These are phyloP conservation scores for Oeneis ivallda DNA, from an alignment of 2,888 invertebrate genomes.

Conservation along the genomic window DNA sequence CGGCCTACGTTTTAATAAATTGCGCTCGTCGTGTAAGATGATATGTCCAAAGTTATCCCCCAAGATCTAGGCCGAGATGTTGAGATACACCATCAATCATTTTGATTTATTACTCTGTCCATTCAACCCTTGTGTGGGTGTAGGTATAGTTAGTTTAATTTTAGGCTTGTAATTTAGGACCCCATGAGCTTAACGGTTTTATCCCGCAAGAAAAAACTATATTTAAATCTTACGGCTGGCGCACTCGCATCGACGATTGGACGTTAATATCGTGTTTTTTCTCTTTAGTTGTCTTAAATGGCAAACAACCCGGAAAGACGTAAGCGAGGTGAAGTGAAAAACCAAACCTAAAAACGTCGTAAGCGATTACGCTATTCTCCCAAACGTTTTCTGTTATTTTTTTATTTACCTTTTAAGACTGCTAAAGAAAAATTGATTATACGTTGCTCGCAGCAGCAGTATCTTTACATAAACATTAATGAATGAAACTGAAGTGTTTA, in stretches of 20 bases:
- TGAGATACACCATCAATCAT: slow-evolving; percentile 41
- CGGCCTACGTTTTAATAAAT: slow-evolving; percentile 23
- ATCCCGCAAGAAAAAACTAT: slow-evolving; percentile 28
- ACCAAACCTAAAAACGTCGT: too few relatives aligned
- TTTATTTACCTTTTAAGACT: too few relatives aligned
- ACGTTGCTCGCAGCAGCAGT: too few relatives aligned
- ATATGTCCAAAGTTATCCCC: slow-evolving; percentile 39
- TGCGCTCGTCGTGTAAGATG: slow-evolving; percentile 22
- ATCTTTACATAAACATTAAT: too few relatives aligned
- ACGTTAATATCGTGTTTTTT: background rate
- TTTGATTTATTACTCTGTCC: slow-evolving; percentile 43
- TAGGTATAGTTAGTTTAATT: slow-evolving; percentile 37
- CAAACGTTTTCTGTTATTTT: too few relatives aligned
- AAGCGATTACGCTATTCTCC: too few relatives aligned
- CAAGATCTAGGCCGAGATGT: slow-evolving; percentile 36
- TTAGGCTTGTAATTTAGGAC: slow-evolving; percentile 35
- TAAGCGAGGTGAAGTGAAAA: too few relatives aligned
- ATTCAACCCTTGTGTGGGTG: slow-evolving; percentile 34
- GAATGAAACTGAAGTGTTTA: too few relatives aligned
- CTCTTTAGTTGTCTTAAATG: too few relatives aligned
- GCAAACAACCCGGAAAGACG: too few relatives aligned
- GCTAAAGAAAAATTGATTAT: too few relatives aligned
- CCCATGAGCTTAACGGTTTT: slow-evolving; percentile 34
- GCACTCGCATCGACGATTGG: slow-evolving; percentile 4
- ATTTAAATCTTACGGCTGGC: slow-evolving; percentile 18